Evolutionary conservation across 1,140 invertebrate species (phyloP).

Genomic region (Microvelia longipes): DNA sequence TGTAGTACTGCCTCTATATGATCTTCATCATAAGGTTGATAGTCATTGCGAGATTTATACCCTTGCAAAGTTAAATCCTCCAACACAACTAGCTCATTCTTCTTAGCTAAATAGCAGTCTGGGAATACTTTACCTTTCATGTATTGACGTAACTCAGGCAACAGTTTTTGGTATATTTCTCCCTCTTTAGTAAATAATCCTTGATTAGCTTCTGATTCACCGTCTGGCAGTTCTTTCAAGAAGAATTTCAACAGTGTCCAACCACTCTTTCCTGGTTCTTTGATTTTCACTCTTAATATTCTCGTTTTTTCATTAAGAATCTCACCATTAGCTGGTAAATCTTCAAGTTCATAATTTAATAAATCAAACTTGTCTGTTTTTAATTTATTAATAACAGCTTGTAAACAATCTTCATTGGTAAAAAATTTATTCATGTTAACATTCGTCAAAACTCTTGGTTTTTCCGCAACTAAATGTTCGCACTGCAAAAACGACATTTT

Average conservation of each 20-base stretch:
- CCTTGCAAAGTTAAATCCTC: conserved; percentile 1
- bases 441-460: neutral
- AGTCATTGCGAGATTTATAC: neutral
- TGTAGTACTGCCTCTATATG: conserved; percentile 3
- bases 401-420: neutral
- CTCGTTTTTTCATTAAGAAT: neutral
- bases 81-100: conserved; percentile 1
- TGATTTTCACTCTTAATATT: neutral
- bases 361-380: neutral
- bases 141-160: neutral
- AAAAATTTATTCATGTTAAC: neutral
- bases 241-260: conserved; percentile 1
- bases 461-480: neutral
- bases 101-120: conserved; percentile 5
- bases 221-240: neutral
- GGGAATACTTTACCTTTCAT: conserved; percentile 7
- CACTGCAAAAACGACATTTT: neutral
- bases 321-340: neutral
- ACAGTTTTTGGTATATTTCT: neutral
- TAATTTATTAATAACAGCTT: neutral
- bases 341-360: neutral
- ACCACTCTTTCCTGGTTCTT: neutral
- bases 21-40: neutral
- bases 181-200: conserved; percentile 8
- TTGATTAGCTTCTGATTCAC: neutral